Evolutionary conservation across 2,797 vertebrate species (phyloP), one percentile per base, ranked within the genome.

Genomic region (Coilia nasus): DNA sequence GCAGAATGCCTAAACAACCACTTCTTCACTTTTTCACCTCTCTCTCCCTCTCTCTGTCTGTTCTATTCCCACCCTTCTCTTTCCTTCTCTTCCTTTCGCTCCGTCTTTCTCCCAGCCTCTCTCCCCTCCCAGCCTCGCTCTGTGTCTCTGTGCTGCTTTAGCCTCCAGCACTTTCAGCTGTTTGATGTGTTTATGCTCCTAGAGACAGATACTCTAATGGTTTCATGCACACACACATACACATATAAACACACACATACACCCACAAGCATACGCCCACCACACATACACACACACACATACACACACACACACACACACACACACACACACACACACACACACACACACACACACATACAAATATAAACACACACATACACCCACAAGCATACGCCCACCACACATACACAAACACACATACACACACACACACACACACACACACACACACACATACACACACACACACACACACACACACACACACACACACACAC

Each of bases 371-470:
- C 46, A 47, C 46, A 47, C 46, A 47, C 46, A 47, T 10, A 47
- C 46, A 47, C 46, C 3, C 46, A 47, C 46, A 47, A 3, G 10
- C 46, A 47, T 10, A 47, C 46, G 10, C 46, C 3, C 46, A 47
- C 46, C 46, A 47, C 46, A 47, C 46, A 47, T 10, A 47, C 46
- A 47, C 46, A 47, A 3, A 47, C 46, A 47, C 46, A 47, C 46
- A 47, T 10, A 47, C 46, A 47, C 46, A 47, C 46, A 47, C 46
- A 47, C 46, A 81, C 80, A 17, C 80, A 21, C 19, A 50, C 83
- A 83, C 83, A 50, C 83, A 83, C 35, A 50, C 62, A 67, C 83
- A 83, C 60, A 83, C 62, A 71, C 60, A 83, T 31, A 67, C 59
- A 83, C 21, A 50, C 41, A 50, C 17, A 23, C 83, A 47, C 46